Percentiles rank a stretch among this genome's conserved stretches.
These are phyloP conservation scores for Drosophila arawakana DNA, from an alignment of 1,140 invertebrate genomes.

Conservation along the genomic window DNA sequence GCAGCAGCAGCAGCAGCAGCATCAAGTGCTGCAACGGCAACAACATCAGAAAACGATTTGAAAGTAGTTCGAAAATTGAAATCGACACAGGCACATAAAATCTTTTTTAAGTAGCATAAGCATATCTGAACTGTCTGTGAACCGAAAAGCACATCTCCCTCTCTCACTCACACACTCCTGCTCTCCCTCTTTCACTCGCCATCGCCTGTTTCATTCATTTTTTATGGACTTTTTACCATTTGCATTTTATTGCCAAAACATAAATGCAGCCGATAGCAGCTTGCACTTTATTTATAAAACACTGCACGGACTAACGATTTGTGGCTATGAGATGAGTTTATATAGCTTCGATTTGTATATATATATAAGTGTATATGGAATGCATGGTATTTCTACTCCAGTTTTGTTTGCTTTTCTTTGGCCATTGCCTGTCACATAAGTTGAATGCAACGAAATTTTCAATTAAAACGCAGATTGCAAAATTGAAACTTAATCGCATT, in stretches of 20 bases:
- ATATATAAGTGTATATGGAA: background rate
- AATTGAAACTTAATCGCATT: slow-evolving; percentile 72
- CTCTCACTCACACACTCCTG: slow-evolving; percentile 23
- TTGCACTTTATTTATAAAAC: slow-evolving; percentile 58
- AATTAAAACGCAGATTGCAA: slow-evolving; percentile 61
- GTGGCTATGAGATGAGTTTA: slow-evolving; percentile 25
- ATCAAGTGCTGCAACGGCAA: slow-evolving; percentile 7
- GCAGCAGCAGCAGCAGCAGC: slow-evolving; percentile 18
- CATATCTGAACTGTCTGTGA: slow-evolving; percentile 62
- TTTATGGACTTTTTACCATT: slow-evolving; percentile 75
- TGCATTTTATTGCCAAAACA: slow-evolving; percentile 82
- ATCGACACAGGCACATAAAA: slow-evolving; percentile 67
- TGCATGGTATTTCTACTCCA: background rate
- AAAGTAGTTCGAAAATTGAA: slow-evolving; percentile 72
- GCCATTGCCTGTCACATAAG: slow-evolving; percentile 71
- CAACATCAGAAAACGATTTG: slow-evolving; percentile 58
- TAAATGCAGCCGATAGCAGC: slow-evolving; percentile 64
- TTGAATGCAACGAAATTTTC: slow-evolving; percentile 48
- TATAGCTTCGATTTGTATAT: slow-evolving; percentile 6
- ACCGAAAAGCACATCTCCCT: slow-evolving; percentile 20
- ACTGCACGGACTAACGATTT: slow-evolving; percentile 35
- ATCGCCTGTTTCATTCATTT: slow-evolving; percentile 45
- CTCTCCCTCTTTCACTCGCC: slow-evolving; percentile 23
- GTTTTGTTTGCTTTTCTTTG: slow-evolving; percentile 66
- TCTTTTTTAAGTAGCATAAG: slow-evolving; percentile 74